Evolutionary conservation across 2,113 vertebrate genomes (phyloP).

Genomic region (Neogobius melanostomus): DNA sequence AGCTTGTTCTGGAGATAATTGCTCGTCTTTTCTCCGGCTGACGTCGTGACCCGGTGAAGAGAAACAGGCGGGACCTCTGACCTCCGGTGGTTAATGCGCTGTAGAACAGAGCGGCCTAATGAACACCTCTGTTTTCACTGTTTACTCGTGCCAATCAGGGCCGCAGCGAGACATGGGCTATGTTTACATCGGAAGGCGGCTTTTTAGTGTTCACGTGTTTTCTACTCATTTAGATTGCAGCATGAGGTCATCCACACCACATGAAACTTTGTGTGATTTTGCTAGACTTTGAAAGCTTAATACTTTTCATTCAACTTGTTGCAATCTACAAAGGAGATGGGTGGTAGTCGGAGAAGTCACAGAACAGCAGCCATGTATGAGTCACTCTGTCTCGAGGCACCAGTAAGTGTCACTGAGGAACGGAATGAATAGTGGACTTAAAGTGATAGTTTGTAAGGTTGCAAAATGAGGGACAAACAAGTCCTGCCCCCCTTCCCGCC

Average conservation of each 20-base stretch:
- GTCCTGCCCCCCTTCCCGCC: no score
- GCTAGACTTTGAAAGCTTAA: neutral
- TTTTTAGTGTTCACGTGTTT: neutral
- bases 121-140: constrained; percentile 59
- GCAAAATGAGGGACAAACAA: no score
- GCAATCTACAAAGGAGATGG: no score
- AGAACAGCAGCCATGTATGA: neutral
- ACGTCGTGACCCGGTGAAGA: constrained; percentile 53
- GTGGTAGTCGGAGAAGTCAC: neutral
- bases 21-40: constrained; percentile 52
- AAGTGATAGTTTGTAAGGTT: neutral
- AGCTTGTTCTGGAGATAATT: constrained; percentile 57
- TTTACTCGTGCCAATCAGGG: constrained; percentile 59
- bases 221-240: neutral
- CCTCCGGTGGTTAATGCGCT: constrained; percentile 39
- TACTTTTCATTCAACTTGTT: no score
- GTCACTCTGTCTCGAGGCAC: neutral
- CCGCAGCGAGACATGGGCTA: neutral
- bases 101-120: constrained; percentile 64
- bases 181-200: neutral
- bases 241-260: neutral
- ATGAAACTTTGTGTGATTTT: neutral
- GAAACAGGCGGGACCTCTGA: constrained; percentile 62
- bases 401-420: neutral
- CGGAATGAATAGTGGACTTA: neutral